Base-by-base conservation (phyloP, 2,888 invertebrate genomes). In the Asteroscopus sphinx region DNA sequence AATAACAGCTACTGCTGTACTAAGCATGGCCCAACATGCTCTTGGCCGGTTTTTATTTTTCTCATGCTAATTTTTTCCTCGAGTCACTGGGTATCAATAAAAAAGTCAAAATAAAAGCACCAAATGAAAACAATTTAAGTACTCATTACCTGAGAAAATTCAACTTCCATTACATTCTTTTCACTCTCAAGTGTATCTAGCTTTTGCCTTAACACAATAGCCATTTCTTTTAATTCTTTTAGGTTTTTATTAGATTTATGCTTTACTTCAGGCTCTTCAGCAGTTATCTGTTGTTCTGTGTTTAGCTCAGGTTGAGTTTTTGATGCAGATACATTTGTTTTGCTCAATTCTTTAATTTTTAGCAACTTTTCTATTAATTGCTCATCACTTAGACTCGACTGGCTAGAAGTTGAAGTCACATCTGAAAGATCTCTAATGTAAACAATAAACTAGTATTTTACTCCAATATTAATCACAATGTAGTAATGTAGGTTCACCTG, bases 221-320 rank as follows among this genome's bases (percentile, higher is more conserved):
- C 83, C 44, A 77, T 85, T 82, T 93, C 93, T 77, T 93, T 92
- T 9, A 94, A 80, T 59, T 93, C 91, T 68, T 91, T 93, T 9
- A 93, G 79, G 46, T 82, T 84, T 77, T 88, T 86, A 54, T 81
- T 80, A 25, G 69, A 70, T 30, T 86, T 80, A 77, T 74, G 66
- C 55, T 67, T 71, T 6, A 73, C 44, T 57, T 79, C 68, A 56
- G 53, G 21, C 16, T 62, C 42, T 16, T 70, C 46, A 44, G 21
- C n/a, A 25, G 21, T 5, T 13, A 42, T 44, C 28, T 58, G 47
- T 46, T 51, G 48, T 59, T 68, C 32, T 49, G 25, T 11, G 21
- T 37, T 41, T 48, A 53, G n/a, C 63, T 64, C 40, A 12, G 17
- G 17, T 59, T 65, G 45, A 44, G 61, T 55, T 26, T 62, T 11